Percentiles rank a stretch among this genome's conserved stretches.
Conservation (phyloP, 2,888 invertebrate species). For the Archaeoteleia sp. region DNA sequence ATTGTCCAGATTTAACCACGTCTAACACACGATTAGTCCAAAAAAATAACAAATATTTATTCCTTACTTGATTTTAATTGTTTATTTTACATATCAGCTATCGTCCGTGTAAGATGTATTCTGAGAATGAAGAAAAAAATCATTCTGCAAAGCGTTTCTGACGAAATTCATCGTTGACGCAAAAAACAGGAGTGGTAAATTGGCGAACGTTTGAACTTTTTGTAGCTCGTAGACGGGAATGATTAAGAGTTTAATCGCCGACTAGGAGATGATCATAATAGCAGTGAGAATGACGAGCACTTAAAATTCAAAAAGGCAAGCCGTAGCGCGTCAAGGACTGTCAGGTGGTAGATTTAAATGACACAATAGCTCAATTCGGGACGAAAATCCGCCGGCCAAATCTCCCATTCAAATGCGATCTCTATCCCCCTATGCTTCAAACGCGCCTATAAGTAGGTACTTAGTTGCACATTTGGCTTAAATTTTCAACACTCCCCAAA, state of each 20-base stretch:
- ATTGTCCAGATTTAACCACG: no score
- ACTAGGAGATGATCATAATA: conserved; percentile 21
- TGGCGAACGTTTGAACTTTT: conserved; percentile 9
- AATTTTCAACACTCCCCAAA: conserved; percentile 59
- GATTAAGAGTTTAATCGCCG: conserved; percentile 27
- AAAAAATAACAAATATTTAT: not conserved
- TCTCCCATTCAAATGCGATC: conserved; percentile 73
- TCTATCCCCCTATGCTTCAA: conserved; percentile 65
- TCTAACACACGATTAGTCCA: no score
- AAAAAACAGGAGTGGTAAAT: conserved; percentile 1
- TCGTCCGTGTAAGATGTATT: not conserved
- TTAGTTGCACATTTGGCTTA: conserved; percentile 74
- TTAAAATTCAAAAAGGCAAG: conserved; percentile 64
- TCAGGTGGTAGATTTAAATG: conserved; percentile 69
- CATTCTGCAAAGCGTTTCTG: not conserved
- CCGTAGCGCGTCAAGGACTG: conserved; percentile 62
- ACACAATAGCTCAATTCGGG: conserved; percentile 71
- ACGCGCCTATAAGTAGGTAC: conserved; percentile 71
- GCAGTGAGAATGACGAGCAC: conserved; percentile 15
- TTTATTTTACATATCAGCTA: not conserved
- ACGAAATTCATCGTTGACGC: conserved; percentile 1
- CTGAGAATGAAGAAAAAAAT: not conserved
- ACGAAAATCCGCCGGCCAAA: conserved; percentile 69
- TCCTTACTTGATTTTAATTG: not conserved
- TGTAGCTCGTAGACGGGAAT: not conserved